Evolutionary conservation across 2,888 invertebrate genomes (phyloP).

Genomic region (Beris morrisii): DNA sequence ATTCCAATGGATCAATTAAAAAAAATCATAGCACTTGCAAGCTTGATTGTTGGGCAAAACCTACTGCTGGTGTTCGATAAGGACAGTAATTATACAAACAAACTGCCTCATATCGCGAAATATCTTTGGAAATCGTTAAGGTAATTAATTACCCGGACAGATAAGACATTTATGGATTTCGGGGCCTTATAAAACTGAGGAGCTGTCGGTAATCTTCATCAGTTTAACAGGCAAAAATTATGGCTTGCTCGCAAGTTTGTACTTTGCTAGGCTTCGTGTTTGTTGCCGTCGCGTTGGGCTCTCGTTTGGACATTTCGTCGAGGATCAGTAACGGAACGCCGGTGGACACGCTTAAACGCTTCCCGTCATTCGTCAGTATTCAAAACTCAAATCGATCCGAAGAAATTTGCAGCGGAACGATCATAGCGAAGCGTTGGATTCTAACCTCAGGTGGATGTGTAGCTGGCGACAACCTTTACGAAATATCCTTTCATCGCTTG

Average conservation of each 20-base stretch:
- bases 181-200: no score
- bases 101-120: no score
- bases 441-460: conserved; percentile 38
- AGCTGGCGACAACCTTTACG: conserved; percentile 5
- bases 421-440: conserved; percentile 37
- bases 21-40: no score
- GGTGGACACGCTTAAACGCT: conserved; percentile 9
- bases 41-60: no score
- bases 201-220: no score
- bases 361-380: conserved; percentile 24
- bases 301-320: not conserved
- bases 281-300: not conserved
- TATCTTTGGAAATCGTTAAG: no score
- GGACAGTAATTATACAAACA: no score
- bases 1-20: no score
- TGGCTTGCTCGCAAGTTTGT: not conserved
- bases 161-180: no score
- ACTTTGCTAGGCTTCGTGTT: not conserved
- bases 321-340: conserved; percentile 12
- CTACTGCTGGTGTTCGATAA: no score
- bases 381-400: not conserved
- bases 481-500: conserved; percentile 38
- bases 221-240: not conserved
- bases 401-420: conserved; percentile 39
- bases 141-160: no score